These are phyloP conservation scores for Reinhardtius hippoglossoides DNA, from an alignment of 2,113 vertebrate genomes.

Conservation along the genomic window DNA sequence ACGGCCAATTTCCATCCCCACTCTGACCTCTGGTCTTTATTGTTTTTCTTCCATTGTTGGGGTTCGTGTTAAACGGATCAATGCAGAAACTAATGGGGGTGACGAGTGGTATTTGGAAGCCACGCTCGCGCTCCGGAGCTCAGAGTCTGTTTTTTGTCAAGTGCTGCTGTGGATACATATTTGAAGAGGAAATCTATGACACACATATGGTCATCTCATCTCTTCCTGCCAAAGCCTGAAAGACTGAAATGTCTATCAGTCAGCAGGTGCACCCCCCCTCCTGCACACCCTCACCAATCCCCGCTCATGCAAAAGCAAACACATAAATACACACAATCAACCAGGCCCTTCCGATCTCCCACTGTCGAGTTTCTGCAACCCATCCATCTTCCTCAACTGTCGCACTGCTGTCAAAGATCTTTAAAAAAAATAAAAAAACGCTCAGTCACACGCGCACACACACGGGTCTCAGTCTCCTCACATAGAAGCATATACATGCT, in stretches of 20 bases:
- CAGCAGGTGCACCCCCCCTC: constrained; percentile 60
- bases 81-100: constrained; percentile 35
- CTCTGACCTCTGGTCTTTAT: background rate
- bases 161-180: constrained; percentile 37
- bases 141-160: constrained; percentile 43
- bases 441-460: constrained; percentile 18
- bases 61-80: constrained; percentile 25
- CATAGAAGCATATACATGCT: no score
- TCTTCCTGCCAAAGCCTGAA: constrained; percentile 49
- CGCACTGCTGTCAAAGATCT: constrained; percentile 62
- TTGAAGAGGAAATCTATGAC: constrained; percentile 70
- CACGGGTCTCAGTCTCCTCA: background rate
- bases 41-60: background rate
- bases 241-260: constrained; percentile 74
- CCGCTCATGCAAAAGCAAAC: constrained; percentile 44
- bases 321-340: constrained; percentile 64
- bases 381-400: constrained; percentile 80
- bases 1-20: background rate
- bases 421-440: constrained; percentile 52
- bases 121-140: constrained; percentile 13
- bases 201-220: constrained; percentile 72
- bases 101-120: constrained; percentile 53
- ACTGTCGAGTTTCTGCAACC: constrained; percentile 59
- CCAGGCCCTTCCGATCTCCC: constrained; percentile 50
- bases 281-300: constrained; percentile 3